phyloP scores from a whole-genome alignment of 2,113 vertebrate species.

The Odontophorus gujanensis region DNA sequence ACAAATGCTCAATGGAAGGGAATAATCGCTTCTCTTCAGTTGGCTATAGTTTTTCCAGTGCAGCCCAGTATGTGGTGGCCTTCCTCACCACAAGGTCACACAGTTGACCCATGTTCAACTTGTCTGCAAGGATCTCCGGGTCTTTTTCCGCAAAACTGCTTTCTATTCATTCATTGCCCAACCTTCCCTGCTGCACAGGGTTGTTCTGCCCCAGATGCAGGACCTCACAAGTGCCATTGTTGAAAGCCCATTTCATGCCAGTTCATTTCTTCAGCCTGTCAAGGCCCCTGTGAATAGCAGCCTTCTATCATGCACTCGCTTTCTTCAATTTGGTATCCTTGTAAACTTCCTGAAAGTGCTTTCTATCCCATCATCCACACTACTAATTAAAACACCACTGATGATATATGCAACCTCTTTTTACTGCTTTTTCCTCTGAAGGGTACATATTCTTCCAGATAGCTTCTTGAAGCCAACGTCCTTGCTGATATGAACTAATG shows the following conservation, averaged over 20 bases:
- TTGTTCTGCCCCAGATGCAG: neutral
- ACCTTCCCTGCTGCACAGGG: neutral
- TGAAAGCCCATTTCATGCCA: neutral
- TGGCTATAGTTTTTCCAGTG: conserved; percentile 6
- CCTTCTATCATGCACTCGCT: neutral
- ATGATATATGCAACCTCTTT: neutral
- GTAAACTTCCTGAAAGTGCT: neutral
- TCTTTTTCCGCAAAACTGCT: neutral
- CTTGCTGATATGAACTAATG: neutral
- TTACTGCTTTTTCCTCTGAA: neutral
- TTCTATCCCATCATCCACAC: neutral
- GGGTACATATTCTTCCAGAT: neutral
- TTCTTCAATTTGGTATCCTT: neutral
- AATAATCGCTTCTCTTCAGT: neutral
- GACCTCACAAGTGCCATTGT: neutral
- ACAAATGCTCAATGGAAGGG: neutral
- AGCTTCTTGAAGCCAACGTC: neutral
- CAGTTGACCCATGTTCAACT: conserved; percentile 19
- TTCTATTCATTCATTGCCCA: conserved; percentile 10
- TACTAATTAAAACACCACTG: neutral
- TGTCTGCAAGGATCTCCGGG: neutral
- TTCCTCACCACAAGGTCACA: conserved; percentile 35
- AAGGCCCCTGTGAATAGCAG: neutral
- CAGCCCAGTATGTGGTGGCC: conserved; percentile 15
- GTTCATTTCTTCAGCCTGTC: neutral